Base-by-base conservation (phyloP, 2,888 invertebrate species). In the Phengaris alcon region DNA sequence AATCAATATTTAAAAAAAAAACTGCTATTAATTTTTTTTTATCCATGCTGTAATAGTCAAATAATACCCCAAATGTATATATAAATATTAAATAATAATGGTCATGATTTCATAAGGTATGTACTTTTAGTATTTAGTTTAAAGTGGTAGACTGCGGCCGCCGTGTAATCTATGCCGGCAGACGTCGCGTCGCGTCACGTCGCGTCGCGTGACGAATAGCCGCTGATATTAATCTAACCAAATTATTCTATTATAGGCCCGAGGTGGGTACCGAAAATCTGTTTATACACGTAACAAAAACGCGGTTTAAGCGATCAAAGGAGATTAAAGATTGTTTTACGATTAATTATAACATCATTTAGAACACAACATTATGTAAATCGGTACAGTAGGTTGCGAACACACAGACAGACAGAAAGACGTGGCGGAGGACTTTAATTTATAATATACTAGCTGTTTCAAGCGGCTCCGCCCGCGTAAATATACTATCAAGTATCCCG, bases 131-230 rank as follows among this genome's bases (percentile, higher is more conserved):
- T 22, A 35, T 4, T 35, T 35, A 35, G 35, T 35, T 70, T 72
- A 72, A 35, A 72, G 35, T 52, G 35, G 54, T 52, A 13, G 12
- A 12, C 52, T 10, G 51, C 13, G 54, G 35, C 54, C 54, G 8
- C 70, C 70, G 10, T 15, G 70, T 52, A 10, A 52, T 52, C 72
- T 22, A 52, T 52, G 44, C 22, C 52, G 15, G 52, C 13, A 51
- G 52, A 51, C 70, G 52, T 22, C 70, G 10, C 51, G 48, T 15
- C 72, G 72, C 70, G 52, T 22, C 70, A 6, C 51, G 48, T 15
- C 72, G 72, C 51, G 48, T 15, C 72, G 72, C 70, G 52, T 72
- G 72, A 72, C 52, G 54, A 72, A 72, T 72, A 52, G 54, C 54
- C 52, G 6, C 72, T 54, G 72, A 72, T 72, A 72, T 13, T 12